phyloP scores from a whole-genome alignment of 2,888 invertebrate species.

The Dysmachus trigonus region DNA sequence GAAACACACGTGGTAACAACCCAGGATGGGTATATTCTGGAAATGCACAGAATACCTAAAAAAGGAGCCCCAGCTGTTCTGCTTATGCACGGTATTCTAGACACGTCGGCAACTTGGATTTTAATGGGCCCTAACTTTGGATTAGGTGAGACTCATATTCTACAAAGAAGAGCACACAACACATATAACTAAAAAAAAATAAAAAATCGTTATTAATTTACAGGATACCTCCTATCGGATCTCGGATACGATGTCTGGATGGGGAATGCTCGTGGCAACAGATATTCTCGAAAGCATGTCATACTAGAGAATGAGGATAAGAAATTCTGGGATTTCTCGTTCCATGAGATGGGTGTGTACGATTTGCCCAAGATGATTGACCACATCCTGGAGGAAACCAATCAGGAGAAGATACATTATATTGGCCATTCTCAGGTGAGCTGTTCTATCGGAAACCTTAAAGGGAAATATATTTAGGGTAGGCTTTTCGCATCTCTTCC shows the following conservation, averaged over 20 bases:
- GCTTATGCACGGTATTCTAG: conserved; percentile 77
- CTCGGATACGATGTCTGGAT: conserved; percentile 61
- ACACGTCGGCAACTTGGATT: conserved; percentile 79
- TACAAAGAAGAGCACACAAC: not conserved
- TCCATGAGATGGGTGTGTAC: conserved; percentile 68
- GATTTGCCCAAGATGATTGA: conserved; percentile 69
- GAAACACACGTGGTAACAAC: conserved; percentile 76
- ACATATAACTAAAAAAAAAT: not conserved
- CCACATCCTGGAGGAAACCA: conserved; percentile 62
- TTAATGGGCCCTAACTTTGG: conserved; percentile 74
- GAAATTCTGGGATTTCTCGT: conserved; percentile 60
- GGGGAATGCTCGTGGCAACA: conserved; percentile 53
- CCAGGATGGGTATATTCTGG: conserved; percentile 80
- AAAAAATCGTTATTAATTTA: conserved; percentile 10
- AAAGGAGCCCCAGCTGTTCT: conserved; percentile 65
- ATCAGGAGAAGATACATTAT: conserved; percentile 65
- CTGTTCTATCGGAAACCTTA: not conserved
- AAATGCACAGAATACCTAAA: conserved; percentile 76
- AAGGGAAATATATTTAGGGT: not conserved
- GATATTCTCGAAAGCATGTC: conserved; percentile 50
- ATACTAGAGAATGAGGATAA: conserved; percentile 51
- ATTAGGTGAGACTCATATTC: conserved; percentile 66
- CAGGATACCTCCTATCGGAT: conserved; percentile 60
- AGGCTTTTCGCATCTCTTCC: conserved; percentile 58
- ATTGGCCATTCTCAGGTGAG: conserved; percentile 67